phyloP scores from a whole-genome alignment of 2,113 vertebrate species.

The Arizona elegans region DNA sequence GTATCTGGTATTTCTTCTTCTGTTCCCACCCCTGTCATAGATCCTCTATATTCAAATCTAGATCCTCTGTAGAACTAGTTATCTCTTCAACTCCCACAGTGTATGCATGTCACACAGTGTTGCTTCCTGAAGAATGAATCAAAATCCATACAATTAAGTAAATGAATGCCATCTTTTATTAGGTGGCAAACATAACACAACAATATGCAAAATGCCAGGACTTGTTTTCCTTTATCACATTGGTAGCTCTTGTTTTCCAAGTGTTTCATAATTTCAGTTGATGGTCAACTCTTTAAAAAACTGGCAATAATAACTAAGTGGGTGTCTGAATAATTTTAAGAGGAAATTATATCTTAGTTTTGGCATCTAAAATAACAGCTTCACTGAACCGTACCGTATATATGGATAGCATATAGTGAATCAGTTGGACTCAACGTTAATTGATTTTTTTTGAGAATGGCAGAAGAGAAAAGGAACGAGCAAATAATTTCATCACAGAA shows the following conservation, averaged over 20 bases:
- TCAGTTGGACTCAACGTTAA: background rate
- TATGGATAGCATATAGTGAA: background rate
- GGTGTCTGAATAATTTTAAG: slow-evolving; percentile 22
- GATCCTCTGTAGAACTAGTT: background rate
- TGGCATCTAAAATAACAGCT: slow-evolving; percentile 15
- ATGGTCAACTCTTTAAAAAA: slow-evolving; percentile 4
- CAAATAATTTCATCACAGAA: background rate
- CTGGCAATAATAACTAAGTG: background rate
- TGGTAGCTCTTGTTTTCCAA: slow-evolving; percentile 1
- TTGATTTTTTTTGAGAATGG: background rate
- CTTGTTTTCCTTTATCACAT: background rate
- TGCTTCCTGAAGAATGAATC: background rate
- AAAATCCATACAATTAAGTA: background rate
- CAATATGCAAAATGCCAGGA: slow-evolving; percentile 1
- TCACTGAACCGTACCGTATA: background rate
- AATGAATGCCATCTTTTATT: background rate
- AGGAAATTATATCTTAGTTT: slow-evolving; percentile 47
- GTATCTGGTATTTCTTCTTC: background rate
- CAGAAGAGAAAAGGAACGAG: slow-evolving; percentile 23
- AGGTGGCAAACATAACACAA: background rate
- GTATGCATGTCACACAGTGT: background rate
- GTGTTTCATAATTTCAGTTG: background rate
- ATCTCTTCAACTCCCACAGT: background rate
- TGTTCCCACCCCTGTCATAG: background rate
- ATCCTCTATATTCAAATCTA: background rate